Conservation (phyloP, 92 coral and sea anemone species). For the Phenganax stokvisi region DNA sequence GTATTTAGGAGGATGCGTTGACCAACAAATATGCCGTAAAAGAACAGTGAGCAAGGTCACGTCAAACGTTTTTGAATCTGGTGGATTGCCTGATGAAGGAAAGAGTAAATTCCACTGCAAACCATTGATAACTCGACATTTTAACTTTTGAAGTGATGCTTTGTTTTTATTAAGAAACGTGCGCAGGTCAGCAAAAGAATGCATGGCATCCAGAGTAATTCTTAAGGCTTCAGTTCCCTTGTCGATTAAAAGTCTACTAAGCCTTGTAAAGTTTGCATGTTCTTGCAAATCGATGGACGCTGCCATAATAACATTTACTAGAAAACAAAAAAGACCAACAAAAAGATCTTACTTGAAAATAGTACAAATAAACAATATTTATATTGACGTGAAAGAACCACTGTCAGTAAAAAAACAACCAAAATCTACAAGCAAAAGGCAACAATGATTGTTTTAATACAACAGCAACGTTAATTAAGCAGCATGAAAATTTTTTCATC, state of each 20-base stretch:
- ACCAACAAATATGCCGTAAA: constrained; percentile 60
- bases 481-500: too few relatives aligned
- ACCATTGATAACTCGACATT: constrained; percentile 28
- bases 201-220: constrained; percentile 23
- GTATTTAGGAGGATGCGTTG: constrained; percentile 31
- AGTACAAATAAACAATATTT: too few relatives aligned
- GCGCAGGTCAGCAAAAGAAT: constrained; percentile 38
- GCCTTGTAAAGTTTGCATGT: constrained; percentile 51
- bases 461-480: too few relatives aligned
- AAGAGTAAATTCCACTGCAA: constrained; percentile 59
- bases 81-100: constrained; percentile 52
- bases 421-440: too few relatives aligned
- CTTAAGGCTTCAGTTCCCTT: constrained; percentile 43
- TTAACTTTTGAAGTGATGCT: constrained; percentile 1
- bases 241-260: constrained; percentile 48
- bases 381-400: too few relatives aligned
- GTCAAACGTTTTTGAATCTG: constrained; percentile 55
- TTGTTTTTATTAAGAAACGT: not conserved
- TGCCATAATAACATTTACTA: too few relatives aligned
- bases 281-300: constrained; percentile 9
- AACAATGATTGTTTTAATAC: too few relatives aligned
- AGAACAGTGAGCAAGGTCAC: constrained; percentile 55
- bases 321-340: too few relatives aligned
- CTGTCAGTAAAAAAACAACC: too few relatives aligned
- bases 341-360: too few relatives aligned